A percentile compares a stretch with the other conserved stretches of the same genome.
Evolutionary conservation across 2,113 vertebrate genomes (phyloP).

Genomic region (Labeo rohita): DNA sequence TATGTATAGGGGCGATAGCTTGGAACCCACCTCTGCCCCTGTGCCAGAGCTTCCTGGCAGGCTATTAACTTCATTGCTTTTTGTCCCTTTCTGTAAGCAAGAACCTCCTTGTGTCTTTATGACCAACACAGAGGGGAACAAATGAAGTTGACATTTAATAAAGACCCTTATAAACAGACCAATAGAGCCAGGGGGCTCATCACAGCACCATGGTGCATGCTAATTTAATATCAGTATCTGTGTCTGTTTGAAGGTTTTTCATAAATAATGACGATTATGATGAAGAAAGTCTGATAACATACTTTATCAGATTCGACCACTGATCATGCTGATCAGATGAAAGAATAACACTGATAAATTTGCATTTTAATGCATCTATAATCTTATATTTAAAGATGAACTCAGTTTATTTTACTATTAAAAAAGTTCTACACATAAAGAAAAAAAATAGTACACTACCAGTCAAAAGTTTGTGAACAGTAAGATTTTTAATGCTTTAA

Average conservation of each 20-base stretch:
- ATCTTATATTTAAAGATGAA: not conserved
- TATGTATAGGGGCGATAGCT: constrained; percentile 53
- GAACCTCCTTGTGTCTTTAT: constrained; percentile 71
- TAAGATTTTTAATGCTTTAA: too few relatives aligned
- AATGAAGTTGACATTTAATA: constrained; percentile 60
- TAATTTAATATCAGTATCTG: not conserved
- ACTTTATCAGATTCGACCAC: not conserved
- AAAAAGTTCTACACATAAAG: not conserved
- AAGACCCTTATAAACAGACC: not conserved
- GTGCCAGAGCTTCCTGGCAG: constrained; percentile 74
- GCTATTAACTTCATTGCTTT: constrained; percentile 76
- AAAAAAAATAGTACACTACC: not conserved
- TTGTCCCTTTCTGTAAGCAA: constrained; percentile 74
- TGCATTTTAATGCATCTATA: not conserved
- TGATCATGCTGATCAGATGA: not conserved
- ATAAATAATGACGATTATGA: not conserved
- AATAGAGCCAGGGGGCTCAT: not conserved
- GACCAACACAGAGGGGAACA: constrained; percentile 73
- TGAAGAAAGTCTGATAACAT: not conserved
- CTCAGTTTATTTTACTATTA: not conserved
- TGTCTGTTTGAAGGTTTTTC: not conserved
- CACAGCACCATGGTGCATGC: not conserved
- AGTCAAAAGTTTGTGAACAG: too few relatives aligned
- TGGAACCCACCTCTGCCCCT: constrained; percentile 79
- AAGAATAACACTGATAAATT: not conserved